Conservation (phyloP, 2,113 vertebrate species). For the Arizona elegans region DNA sequence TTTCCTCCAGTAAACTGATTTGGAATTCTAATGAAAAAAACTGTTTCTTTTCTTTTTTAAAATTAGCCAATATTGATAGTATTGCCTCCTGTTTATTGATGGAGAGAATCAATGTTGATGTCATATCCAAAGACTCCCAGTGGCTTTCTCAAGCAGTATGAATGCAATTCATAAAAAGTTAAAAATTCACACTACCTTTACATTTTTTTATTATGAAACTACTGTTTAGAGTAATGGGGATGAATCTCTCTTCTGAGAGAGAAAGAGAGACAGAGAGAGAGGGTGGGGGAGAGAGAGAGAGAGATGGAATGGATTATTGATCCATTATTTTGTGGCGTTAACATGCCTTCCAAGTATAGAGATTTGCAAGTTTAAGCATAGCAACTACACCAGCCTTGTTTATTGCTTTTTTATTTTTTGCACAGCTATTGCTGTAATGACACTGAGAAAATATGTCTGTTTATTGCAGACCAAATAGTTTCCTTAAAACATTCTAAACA, state of each 20-base stretch:
- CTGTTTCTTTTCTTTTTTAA: not conserved
- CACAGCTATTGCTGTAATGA: conserved; percentile 61
- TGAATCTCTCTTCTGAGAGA: not conserved
- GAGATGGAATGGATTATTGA: not conserved
- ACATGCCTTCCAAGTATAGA: conserved; percentile 18
- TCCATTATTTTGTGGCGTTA: conserved; percentile 15
- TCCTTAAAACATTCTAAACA: conserved; percentile 72
- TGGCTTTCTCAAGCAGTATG: not conserved
- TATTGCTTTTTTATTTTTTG: conserved; percentile 57
- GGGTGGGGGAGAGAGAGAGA: no score
- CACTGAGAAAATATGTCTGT: conserved; percentile 71
- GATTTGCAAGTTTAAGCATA: conserved; percentile 58
- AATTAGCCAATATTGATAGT: not conserved
- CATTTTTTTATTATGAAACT: not conserved
- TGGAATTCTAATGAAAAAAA: not conserved
- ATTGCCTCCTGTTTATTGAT: not conserved
- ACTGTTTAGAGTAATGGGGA: not conserved
- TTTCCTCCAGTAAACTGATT: not conserved
- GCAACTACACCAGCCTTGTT: conserved; percentile 51
- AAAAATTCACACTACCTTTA: not conserved
- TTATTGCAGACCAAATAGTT: conserved; percentile 73
- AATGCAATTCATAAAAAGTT: not conserved
- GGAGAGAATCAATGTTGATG: not conserved
- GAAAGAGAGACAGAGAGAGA: no score
- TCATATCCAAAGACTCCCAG: not conserved